Evolutionary conservation across 1,140 invertebrate species (phyloP).

Genomic region (Drosophila biarmipes): DNA sequence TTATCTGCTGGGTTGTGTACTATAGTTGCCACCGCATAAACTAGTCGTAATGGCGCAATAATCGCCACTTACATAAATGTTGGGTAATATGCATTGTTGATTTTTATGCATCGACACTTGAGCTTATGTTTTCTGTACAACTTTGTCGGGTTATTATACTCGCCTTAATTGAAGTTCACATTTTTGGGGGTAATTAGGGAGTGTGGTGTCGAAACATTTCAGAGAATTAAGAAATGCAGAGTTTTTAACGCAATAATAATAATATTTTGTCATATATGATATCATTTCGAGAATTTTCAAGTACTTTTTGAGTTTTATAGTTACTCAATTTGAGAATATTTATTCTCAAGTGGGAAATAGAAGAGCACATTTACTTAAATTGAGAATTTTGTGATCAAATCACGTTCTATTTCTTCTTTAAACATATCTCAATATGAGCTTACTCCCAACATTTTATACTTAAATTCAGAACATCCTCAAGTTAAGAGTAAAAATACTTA

Average conservation of each 20-base stretch:
- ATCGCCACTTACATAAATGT: conserved; percentile 75
- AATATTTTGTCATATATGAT: neutral
- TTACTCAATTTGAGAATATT: too few species aligned
- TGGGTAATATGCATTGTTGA: conserved; percentile 66
- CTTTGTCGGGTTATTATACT: conserved; percentile 51
- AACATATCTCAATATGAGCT: too few species aligned
- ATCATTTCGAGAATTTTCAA: too few species aligned
- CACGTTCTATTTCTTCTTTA: too few species aligned
- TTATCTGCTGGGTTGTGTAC: conserved; percentile 7
- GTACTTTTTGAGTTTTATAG: too few species aligned
- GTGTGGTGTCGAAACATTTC: neutral
- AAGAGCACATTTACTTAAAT: too few species aligned
- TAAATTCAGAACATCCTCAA: too few species aligned
- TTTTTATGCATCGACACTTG: conserved; percentile 44
- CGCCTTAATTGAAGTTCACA: conserved; percentile 24
- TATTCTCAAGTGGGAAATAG: too few species aligned
- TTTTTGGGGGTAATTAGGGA: conserved; percentile 2
- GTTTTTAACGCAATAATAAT: neutral
- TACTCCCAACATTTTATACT: too few species aligned
- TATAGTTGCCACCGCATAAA: conserved; percentile 52
- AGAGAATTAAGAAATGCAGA: neutral
- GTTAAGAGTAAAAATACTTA: too few species aligned
- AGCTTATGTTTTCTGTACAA: conserved; percentile 9
- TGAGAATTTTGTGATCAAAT: too few species aligned
- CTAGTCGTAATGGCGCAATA: conserved; percentile 69